Evolutionary conservation across 2,888 invertebrate species (phyloP).

Genomic region (Diarsia rubi): DNA sequence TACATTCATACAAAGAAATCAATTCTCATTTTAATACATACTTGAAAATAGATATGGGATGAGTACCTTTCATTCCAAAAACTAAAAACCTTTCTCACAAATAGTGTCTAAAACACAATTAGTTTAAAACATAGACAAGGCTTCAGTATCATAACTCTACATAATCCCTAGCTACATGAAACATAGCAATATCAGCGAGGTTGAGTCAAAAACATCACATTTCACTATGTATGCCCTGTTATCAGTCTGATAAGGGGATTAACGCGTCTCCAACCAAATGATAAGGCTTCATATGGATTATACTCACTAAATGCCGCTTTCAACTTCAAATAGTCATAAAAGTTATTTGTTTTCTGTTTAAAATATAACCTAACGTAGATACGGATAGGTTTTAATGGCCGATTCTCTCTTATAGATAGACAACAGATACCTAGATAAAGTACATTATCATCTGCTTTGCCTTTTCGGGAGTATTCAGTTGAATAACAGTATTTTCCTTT

Average conservation of each 20-base stretch:
- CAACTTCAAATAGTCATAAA: slow-evolving; percentile 48
- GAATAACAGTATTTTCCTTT: no score
- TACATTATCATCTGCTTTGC: not conserved
- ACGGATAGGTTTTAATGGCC: not conserved
- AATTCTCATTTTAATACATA: no score
- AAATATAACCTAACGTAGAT: slow-evolving; percentile 36
- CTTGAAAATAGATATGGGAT: not conserved
- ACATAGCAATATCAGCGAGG: slow-evolving; percentile 6
- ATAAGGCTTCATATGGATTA: slow-evolving; percentile 66
- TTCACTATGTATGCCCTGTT: slow-evolving; percentile 50
- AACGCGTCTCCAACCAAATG: slow-evolving; percentile 57
- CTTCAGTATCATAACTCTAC: slow-evolving; percentile 3
- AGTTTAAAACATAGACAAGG: not conserved
- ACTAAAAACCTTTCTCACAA: not conserved
- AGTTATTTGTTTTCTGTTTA: slow-evolving; percentile 43
- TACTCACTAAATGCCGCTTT: slow-evolving; percentile 43
- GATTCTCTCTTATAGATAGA: not conserved
- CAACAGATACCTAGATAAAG: not conserved
- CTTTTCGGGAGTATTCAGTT: no score
- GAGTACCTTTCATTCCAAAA: not conserved
- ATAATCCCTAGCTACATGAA: slow-evolving; percentile 25
- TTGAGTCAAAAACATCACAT: slow-evolving; percentile 55
- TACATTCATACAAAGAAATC: no score
- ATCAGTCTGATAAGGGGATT: slow-evolving; percentile 68
- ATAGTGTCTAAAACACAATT: no score